These are phyloP conservation scores for Channa maculata DNA, from an alignment of 2,113 vertebrate genomes.

Conservation along the genomic window DNA sequence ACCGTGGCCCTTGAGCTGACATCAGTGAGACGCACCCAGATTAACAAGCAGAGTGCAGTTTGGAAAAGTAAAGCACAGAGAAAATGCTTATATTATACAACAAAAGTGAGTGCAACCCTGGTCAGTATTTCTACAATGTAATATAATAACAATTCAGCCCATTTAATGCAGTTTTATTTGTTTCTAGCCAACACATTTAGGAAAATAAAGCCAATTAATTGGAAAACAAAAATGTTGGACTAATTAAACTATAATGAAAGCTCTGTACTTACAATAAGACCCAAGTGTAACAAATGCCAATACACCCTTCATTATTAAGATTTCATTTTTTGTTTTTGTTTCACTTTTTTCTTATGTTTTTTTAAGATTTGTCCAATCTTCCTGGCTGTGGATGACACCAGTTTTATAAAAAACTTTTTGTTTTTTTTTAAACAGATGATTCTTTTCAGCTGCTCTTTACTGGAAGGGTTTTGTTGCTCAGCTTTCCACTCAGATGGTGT, in stretches of 20 bases:
- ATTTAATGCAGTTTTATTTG: no score
- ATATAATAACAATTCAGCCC: no score
- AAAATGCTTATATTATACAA: not conserved
- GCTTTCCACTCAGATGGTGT: no score
- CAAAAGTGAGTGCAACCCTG: no score
- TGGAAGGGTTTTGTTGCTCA: no score
- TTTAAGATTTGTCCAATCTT: no score
- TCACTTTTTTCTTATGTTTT: not conserved
- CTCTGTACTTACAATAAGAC: not conserved
- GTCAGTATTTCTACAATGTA: no score
- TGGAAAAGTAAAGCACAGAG: slow-evolving; percentile 36
- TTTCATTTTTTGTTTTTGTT: not conserved
- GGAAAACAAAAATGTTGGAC: not conserved
- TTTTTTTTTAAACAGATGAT: no score
- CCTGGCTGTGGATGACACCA: no score
- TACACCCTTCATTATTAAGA: not conserved
- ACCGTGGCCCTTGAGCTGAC: slow-evolving; percentile 58
- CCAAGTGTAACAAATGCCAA: not conserved
- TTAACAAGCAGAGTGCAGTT: slow-evolving; percentile 26
- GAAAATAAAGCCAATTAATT: not conserved
- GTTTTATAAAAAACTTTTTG: no score
- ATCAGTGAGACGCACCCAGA: slow-evolving; percentile 35
- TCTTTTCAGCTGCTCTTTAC: no score
- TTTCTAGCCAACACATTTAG: not conserved
- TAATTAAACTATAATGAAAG: not conserved